These are phyloP conservation scores for Paelopatides confundens DNA, from an alignment of 53 echinoderm and acorn worm species.

Conservation along the genomic window DNA sequence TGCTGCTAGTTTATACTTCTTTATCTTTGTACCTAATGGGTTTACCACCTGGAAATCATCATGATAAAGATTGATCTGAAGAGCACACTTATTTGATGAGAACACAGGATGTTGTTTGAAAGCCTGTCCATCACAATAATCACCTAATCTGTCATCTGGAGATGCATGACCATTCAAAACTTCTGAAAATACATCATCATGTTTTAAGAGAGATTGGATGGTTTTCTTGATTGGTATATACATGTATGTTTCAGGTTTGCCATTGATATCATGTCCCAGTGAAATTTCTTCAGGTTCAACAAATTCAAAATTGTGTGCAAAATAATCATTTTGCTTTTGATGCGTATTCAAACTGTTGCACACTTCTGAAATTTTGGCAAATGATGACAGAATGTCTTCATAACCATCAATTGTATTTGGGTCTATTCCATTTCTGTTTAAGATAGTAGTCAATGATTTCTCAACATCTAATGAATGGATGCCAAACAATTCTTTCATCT, in stretches of 20 bases:
- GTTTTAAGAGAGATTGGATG: slow-evolving; percentile 13
- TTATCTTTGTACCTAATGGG: slow-evolving; percentile 57
- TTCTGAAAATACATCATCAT: slow-evolving; percentile 60
- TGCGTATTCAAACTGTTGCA: slow-evolving; percentile 36
- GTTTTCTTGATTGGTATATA: slow-evolving; percentile 53
- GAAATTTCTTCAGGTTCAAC: slow-evolving; percentile 69
- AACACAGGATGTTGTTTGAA: slow-evolving; percentile 45
- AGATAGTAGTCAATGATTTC: slow-evolving; percentile 13
- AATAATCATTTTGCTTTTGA: slow-evolving; percentile 52
- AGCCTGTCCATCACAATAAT: slow-evolving; percentile 53
- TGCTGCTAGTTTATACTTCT: slow-evolving; percentile 50
- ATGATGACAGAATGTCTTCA: slow-evolving; percentile 62
- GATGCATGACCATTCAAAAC: slow-evolving; percentile 50
- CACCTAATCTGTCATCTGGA: neutral
- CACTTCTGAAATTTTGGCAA: slow-evolving; percentile 50
- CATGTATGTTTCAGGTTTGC: slow-evolving; percentile 64
- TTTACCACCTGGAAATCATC: slow-evolving; percentile 62
- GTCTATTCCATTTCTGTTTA: slow-evolving; percentile 64
- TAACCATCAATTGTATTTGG: slow-evolving; percentile 44
- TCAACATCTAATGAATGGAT: slow-evolving; percentile 47
- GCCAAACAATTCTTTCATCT: slow-evolving; percentile 52
- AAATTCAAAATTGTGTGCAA: slow-evolving; percentile 64
- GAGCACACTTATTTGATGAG: slow-evolving; percentile 3
- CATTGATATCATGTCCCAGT: slow-evolving; percentile 67
- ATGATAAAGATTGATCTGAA: slow-evolving; percentile 53